phyloP scores from a whole-genome alignment of 2,797 vertebrate species.

The Enteromius mattozi region DNA sequence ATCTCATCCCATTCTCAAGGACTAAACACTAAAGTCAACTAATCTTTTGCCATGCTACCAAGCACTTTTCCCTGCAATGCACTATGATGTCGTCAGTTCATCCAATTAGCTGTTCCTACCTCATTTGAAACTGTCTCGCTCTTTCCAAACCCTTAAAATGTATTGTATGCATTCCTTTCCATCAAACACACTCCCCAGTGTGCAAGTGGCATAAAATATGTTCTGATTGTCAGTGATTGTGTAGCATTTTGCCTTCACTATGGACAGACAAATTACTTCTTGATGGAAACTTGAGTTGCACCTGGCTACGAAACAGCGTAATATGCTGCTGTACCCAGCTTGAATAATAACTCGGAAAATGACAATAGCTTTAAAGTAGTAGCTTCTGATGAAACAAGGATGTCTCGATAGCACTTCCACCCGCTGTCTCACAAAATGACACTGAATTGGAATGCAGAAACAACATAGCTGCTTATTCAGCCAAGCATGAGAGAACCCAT shows the following conservation, averaged over 20 bases:
- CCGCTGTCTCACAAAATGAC: conserved; percentile 22
- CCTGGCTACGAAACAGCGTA: neutral
- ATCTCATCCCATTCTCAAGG: neutral
- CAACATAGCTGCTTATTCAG: conserved; percentile 29
- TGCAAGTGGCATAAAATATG: neutral
- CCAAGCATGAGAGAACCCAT: conserved; percentile 37
- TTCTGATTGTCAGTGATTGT: neutral
- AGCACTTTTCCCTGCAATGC: neutral
- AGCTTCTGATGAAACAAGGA: neutral
- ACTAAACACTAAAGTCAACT: neutral
- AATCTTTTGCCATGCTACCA: neutral
- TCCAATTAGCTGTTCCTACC: neutral
- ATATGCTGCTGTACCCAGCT: neutral
- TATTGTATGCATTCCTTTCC: neutral
- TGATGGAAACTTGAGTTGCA: conserved; percentile 11
- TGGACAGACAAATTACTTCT: neutral
- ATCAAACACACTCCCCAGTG: neutral
- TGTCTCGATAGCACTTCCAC: neutral
- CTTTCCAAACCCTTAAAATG: conserved; percentile 14
- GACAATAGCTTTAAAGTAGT: conserved; percentile 4
- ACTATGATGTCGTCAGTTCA: neutral
- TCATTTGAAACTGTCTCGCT: neutral
- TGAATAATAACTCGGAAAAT: conserved; percentile 10
- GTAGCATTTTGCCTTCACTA: neutral
- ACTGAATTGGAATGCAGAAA: conserved; percentile 27